phyloP scores from a whole-genome alignment of 2,888 invertebrate species.

The Dynastes grantii region DNA sequence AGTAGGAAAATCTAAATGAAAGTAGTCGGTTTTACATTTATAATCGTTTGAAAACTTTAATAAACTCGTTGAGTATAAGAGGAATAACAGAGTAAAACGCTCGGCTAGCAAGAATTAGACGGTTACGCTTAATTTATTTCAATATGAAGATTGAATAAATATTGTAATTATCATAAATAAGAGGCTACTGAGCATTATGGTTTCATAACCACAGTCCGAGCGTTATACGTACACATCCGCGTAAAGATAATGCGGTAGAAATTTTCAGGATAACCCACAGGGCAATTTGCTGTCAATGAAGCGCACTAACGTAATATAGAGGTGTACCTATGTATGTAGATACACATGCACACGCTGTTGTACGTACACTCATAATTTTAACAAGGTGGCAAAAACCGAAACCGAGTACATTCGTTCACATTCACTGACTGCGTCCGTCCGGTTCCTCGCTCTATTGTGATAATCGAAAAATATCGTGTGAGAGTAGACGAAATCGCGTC shows the following conservation, averaged over 20 bases:
- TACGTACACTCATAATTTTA: constrained; percentile 62
- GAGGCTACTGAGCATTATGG: constrained; percentile 37
- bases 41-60: too few species aligned
- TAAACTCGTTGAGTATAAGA: too few species aligned
- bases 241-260: constrained; percentile 42
- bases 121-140: constrained; percentile 5
- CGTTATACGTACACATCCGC: constrained; percentile 29
- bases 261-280: constrained; percentile 46
- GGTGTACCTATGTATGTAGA: constrained; percentile 11
- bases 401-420: constrained; percentile 53
- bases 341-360: constrained; percentile 21
- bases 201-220: constrained; percentile 23
- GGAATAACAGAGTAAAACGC: too few species aligned
- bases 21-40: too few species aligned
- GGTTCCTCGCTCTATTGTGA: constrained; percentile 43
- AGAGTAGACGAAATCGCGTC: constrained; percentile 45
- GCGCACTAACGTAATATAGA: constrained; percentile 43
- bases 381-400: constrained; percentile 61
- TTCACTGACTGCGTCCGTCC: constrained; percentile 54
- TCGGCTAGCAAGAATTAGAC: too few species aligned
- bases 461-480: constrained; percentile 49
- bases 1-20: too few species aligned
- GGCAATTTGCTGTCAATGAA: constrained; percentile 45
- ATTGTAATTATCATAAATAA: constrained; percentile 28
- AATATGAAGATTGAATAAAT: constrained; percentile 21